A percentile compares a stretch with the other conserved stretches of the same genome.
These are phyloP conservation scores for Synanthedon tipuliformis DNA, from an alignment of 2,888 invertebrate species.

Conservation along the genomic window DNA sequence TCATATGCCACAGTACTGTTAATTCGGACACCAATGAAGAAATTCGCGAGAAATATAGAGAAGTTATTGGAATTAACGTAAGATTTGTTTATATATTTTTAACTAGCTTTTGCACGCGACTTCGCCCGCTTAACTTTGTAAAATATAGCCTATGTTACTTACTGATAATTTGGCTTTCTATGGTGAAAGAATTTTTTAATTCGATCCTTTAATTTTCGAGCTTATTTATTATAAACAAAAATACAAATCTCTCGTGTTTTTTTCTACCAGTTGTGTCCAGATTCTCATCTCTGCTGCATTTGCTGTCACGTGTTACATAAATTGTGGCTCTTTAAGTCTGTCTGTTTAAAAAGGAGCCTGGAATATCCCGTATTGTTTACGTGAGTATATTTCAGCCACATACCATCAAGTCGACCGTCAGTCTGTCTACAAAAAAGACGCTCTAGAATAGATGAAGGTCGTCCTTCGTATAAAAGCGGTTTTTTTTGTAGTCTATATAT, in stretches of 20 bases:
- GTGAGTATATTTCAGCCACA: conserved; percentile 14
- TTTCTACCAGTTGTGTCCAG: conserved; percentile 34
- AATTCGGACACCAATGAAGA: conserved; percentile 42
- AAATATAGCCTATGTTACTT: too few relatives aligned
- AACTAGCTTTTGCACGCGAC: too few relatives aligned
- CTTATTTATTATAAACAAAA: too few relatives aligned
- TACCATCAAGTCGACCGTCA: too few relatives aligned
- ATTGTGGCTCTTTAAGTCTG: conserved; percentile 38
- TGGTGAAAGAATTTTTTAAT: too few relatives aligned
- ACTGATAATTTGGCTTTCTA: too few relatives aligned
- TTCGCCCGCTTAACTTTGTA: too few relatives aligned
- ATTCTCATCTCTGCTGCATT: conserved; percentile 46
- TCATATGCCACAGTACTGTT: conserved; percentile 50
- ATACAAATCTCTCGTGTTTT: not conserved
- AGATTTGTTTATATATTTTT: conserved; percentile 7
- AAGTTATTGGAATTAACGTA: conserved; percentile 52
- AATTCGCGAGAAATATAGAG: conserved; percentile 48
- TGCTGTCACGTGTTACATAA: conserved; percentile 49
- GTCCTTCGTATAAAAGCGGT: too few relatives aligned
- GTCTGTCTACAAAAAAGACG: too few relatives aligned
- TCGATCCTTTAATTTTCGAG: too few relatives aligned
- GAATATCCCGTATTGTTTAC: conserved; percentile 53
- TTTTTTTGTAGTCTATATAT: not conserved
- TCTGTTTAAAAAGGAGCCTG: conserved; percentile 43
- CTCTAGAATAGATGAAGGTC: too few relatives aligned